A percentile compares a stretch with the other conserved stretches of the same genome.
Conservation (phyloP, 2,888 invertebrate species). For the Chaitophorus viminalis region DNA sequence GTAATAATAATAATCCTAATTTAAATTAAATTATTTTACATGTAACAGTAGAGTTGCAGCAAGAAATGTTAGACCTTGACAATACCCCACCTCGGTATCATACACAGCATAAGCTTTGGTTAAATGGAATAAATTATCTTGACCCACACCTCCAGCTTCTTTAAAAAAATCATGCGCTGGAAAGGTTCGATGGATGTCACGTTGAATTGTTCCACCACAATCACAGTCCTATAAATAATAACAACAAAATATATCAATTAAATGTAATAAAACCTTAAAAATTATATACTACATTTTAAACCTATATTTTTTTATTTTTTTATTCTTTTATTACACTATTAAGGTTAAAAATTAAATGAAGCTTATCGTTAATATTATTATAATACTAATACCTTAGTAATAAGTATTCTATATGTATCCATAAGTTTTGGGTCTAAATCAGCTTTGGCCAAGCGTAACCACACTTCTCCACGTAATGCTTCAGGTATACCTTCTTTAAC, state of each 20-base stretch:
- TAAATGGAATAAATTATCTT: conserved; percentile 94
- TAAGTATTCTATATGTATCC: conserved; percentile 90
- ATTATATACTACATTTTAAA: not conserved
- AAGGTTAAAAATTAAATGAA: too few relatives aligned
- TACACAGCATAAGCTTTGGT: conserved; percentile 97
- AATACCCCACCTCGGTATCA: conserved; percentile 98
- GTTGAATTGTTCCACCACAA: conserved; percentile 92
- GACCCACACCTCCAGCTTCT: conserved; percentile 93
- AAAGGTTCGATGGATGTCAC: conserved; percentile 98
- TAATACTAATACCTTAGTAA: conserved; percentile 79
- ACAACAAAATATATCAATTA: not conserved
- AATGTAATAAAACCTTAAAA: not conserved
- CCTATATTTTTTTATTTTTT: too few relatives aligned
- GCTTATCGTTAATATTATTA: too few relatives aligned
- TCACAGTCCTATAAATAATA: conserved; percentile 80
- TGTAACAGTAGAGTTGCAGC: conserved; percentile 95
- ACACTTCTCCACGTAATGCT: conserved; percentile 94
- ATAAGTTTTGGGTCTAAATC: conserved; percentile 85
- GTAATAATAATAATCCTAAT: not conserved
- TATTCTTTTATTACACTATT: too few relatives aligned
- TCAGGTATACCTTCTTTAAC: conserved; percentile 93
- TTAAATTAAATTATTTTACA: conserved; percentile 72
- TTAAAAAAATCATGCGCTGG: conserved; percentile 98
- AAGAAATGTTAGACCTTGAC: conserved; percentile 97
- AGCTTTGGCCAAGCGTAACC: conserved; percentile 93